These are phyloP conservation scores for Nasonovia ribisnigri DNA, from an alignment of 2,888 invertebrate species.

Conservation along the genomic window DNA sequence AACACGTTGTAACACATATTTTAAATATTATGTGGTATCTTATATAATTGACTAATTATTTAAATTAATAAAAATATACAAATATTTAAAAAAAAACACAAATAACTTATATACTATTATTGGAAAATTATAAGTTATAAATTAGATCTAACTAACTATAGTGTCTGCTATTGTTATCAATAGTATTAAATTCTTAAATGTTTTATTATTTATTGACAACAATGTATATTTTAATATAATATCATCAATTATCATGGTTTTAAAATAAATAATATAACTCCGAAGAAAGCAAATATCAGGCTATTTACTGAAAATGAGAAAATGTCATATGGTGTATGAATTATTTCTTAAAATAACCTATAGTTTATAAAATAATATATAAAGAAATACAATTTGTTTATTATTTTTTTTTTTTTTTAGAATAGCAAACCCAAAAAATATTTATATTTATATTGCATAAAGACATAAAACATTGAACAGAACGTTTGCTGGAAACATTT, in stretches of 20 bases:
- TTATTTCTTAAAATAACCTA: not conserved
- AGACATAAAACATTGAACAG: slow-evolving; percentile 1
- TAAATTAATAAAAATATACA: not conserved
- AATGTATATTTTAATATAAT: not conserved
- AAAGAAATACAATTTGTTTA: not conserved
- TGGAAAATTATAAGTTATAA: not conserved
- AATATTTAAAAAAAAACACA: not conserved
- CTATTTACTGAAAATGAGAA: not conserved
- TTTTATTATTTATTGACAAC: not conserved
- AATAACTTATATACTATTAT: not conserved
- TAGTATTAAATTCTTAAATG: not conserved
- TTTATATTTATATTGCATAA: not conserved
- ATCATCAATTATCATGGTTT: not conserved
- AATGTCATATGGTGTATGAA: not conserved
- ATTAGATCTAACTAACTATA: not conserved
- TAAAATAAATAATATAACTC: not conserved
- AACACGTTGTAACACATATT: not conserved
- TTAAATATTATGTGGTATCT: not conserved
- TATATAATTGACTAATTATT: not conserved
- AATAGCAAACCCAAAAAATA: not conserved
- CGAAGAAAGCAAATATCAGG: not conserved
- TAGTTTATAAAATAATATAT: not conserved
- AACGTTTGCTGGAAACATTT: slow-evolving; percentile 8
- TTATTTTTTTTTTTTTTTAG: not conserved
- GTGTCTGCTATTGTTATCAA: not conserved